Percentiles rank a stretch among this genome's conserved stretches.
These are phyloP conservation scores for Aphelenchoides bicaudatus DNA, from an alignment of 2,888 invertebrate genomes.

Conservation along the genomic window DNA sequence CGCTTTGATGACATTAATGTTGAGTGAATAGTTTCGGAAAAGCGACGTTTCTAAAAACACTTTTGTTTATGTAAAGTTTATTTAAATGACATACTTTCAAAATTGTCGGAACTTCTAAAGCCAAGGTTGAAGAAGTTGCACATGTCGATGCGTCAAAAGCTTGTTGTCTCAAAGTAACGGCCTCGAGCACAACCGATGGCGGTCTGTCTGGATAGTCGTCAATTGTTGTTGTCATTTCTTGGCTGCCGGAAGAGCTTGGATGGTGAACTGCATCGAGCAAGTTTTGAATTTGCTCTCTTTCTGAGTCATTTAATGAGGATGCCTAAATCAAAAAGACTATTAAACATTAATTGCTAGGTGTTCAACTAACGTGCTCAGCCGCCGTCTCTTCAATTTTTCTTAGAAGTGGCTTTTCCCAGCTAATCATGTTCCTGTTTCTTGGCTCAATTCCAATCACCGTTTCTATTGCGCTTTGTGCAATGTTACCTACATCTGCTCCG, in stretches of 20 bases:
- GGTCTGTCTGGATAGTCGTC: slow-evolving; percentile 47
- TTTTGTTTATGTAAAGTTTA: neutral
- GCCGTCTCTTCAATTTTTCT: slow-evolving; percentile 59
- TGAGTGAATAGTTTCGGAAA: slow-evolving; percentile 38
- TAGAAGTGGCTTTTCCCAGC: slow-evolving; percentile 59
- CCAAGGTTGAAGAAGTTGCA: slow-evolving; percentile 6
- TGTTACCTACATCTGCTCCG: slow-evolving; percentile 59
- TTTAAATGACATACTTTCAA: neutral
- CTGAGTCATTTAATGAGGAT: neutral
- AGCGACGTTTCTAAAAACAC: slow-evolving; percentile 8
- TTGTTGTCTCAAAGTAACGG: slow-evolving; percentile 43
- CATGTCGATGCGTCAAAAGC: slow-evolving; percentile 1
- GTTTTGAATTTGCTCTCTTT: slow-evolving; percentile 45
- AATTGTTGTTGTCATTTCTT: slow-evolving; percentile 46
- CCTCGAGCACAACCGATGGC: slow-evolving; percentile 56
- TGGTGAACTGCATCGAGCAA: slow-evolving; percentile 56
- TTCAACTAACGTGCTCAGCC: slow-evolving; percentile 57
- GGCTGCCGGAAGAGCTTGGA: slow-evolving; percentile 43
- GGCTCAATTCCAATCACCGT: slow-evolving; percentile 55
- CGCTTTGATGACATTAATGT: slow-evolving; percentile 15
- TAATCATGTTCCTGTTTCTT: slow-evolving; percentile 59
- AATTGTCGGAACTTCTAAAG: slow-evolving; percentile 3
- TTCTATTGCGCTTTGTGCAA: slow-evolving; percentile 58
- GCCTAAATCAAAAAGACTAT: too few species aligned
- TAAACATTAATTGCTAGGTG: slow-evolving; percentile 45